Percentiles rank a stretch among this genome's conserved stretches.
Conservation (phyloP, 2,888 invertebrate species). For the Nomada ruficornis region DNA sequence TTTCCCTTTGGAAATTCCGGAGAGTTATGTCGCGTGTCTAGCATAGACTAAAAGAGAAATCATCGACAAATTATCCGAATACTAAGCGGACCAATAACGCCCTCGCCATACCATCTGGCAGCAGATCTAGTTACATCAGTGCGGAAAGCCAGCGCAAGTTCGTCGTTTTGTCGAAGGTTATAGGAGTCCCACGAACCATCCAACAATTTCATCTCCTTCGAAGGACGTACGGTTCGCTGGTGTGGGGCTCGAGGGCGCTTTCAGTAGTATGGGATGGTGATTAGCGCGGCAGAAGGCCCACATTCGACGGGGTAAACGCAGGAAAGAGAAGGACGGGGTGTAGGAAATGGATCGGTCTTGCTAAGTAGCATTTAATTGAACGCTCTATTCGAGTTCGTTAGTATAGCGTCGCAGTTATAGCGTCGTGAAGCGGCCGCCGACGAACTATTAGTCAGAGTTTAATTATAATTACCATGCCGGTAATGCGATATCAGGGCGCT, state of each 20-base stretch:
- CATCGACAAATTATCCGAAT: conserved; percentile 52
- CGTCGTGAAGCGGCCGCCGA: conserved; percentile 60
- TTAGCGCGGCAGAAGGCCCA: conserved; percentile 70
- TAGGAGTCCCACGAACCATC: conserved; percentile 43
- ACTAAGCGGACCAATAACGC: conserved; percentile 52
- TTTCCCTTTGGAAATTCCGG: conserved; percentile 7
- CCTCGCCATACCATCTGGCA: conserved; percentile 25
- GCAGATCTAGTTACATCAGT: conserved; percentile 49
- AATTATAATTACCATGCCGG: conserved; percentile 75
- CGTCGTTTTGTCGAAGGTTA: conserved; percentile 54
- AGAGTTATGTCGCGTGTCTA: background rate
- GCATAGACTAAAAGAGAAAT: conserved; percentile 18
- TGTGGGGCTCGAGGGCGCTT: conserved; percentile 39
- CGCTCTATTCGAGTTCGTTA: conserved; percentile 80
- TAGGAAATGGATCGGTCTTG: conserved; percentile 52
- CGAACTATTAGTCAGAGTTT: conserved; percentile 78
- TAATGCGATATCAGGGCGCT: conserved; percentile 66
- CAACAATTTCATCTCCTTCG: conserved; percentile 73
- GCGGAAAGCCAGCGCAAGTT: conserved; percentile 45
- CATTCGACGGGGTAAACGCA: conserved; percentile 35
- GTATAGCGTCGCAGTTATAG: conserved; percentile 74
- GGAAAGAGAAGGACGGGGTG: conserved; percentile 15
- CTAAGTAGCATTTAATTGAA: conserved; percentile 82
- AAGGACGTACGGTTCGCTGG: conserved; percentile 47
- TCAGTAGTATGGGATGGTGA: conserved; percentile 63